Base-by-base conservation (phyloP, 2,888 invertebrate genomes). In the Caenorhabditis angaria region DNA sequence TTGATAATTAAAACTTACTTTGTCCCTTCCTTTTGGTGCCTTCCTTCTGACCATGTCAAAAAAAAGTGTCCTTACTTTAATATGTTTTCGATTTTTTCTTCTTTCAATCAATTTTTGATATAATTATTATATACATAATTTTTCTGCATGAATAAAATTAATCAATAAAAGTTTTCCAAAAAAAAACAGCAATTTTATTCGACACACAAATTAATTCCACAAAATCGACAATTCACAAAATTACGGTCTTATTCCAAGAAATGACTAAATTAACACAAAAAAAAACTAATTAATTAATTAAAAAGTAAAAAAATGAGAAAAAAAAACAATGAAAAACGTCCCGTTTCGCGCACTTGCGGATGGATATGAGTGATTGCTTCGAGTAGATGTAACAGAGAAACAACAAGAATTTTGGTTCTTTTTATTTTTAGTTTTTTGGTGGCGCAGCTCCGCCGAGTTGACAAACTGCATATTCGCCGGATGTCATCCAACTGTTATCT, bases 381-480 rank as follows among this genome's bases (percentile, higher is more conserved):
- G 53, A 53, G 12, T 18, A 53, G 8, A 53, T 18, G n/a, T 53
- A 22, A 20, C 8, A 53, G 8, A 25, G 53, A 20, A 6, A 53
- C 12, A 20, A 53, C 22, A n/a, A 27, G 12, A 3, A 18, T 14
- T 41, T 48, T 20, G 28, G 35, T 20, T 24, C 18, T 51, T 59
- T 29, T 50, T 50, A 29, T 59, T 47, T 20, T 47, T 25, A 47
- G n/a, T n/a, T 35, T n/a, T n/a, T n/a, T n/a, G n/a, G n/a, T n/a
- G n/a, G n/a, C n/a, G n/a, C n/a, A n/a, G n/a, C 32, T 8, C 64
- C 64, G 48, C 72, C 67, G 18, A 72, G 35, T 62, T 75, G 74
- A 28, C 66, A 69, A 2, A 86, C 83, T 2, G 84, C 85, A 54
- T 82, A 85, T 18, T 82, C 80, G 48, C 86, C 83, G 1, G 80